These are phyloP conservation scores for Apotomis betuletana DNA, from an alignment of 2,888 invertebrate genomes.

Conservation along the genomic window DNA sequence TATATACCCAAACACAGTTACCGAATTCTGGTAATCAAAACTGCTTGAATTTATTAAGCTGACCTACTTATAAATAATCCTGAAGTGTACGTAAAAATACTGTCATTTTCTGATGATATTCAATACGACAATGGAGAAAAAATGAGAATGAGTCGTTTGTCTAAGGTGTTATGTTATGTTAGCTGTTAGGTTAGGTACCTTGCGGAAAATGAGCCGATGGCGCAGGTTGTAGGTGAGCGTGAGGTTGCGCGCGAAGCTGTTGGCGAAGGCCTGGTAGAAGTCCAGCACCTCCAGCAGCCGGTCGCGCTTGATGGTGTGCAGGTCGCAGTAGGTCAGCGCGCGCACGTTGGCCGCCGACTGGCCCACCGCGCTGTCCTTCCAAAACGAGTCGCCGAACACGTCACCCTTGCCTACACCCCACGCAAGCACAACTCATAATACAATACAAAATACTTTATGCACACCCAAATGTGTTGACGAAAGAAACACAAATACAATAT, in stretches of 20 bases:
- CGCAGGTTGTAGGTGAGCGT: constrained; percentile 99
- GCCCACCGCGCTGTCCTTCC: constrained; percentile 98
- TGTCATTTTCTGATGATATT: too few relatives aligned
- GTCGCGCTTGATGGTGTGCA: constrained; percentile 99
- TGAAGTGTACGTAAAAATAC: too few relatives aligned
- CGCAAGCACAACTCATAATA: background rate
- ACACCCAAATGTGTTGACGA: too few relatives aligned
- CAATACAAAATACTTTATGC: too few relatives aligned
- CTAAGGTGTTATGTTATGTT: too few relatives aligned
- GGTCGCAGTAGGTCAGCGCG: constrained; percentile 99
- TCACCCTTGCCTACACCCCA: constrained; percentile 94
- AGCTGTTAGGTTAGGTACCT: constrained; percentile 56
- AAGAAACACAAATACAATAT: too few relatives aligned
- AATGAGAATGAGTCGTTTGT: too few relatives aligned
- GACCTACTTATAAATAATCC: too few relatives aligned
- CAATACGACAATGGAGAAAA: too few relatives aligned
- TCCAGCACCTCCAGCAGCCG: constrained; percentile 97
- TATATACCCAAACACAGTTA: too few relatives aligned
- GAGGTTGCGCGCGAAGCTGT: constrained; percentile 99
- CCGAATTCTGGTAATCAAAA: too few relatives aligned
- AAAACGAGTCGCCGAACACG: constrained; percentile 99
- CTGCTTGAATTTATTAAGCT: too few relatives aligned
- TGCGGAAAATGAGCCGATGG: constrained; percentile 94
- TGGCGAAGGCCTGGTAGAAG: constrained; percentile 99
- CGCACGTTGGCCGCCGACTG: constrained; percentile 99